phyloP scores from a whole-genome alignment of 2,113 vertebrate species.

The Ammodytes dubius region DNA sequence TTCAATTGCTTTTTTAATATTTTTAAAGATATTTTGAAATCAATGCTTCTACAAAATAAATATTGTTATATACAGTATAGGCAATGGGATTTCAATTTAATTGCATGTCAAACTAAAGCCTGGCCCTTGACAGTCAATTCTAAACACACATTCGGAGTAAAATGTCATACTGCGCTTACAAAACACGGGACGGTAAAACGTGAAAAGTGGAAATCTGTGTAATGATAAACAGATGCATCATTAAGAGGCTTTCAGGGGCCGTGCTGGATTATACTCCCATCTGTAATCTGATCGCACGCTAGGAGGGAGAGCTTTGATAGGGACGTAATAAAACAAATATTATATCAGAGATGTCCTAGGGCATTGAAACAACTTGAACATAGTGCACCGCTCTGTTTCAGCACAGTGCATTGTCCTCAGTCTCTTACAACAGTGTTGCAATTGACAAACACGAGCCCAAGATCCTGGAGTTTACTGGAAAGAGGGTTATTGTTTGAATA shows the following conservation, averaged over 20 bases:
- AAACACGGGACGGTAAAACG: neutral
- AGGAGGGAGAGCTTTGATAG: constrained; percentile 36
- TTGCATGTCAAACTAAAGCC: constrained; percentile 6
- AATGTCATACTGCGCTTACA: neutral
- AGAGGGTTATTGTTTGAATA: constrained; percentile 7
- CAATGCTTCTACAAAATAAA: constrained; percentile 2
- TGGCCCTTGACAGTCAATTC: neutral
- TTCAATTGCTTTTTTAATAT: neutral
- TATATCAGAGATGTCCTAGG: neutral
- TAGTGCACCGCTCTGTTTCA: neutral
- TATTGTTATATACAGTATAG: neutral
- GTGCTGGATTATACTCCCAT: constrained; percentile 22
- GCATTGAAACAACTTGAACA: neutral
- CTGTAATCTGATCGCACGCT: constrained; percentile 33
- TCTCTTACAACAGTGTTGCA: neutral
- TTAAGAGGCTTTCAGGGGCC: constrained; percentile 18
- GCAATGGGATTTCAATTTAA: neutral
- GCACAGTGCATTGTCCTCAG: neutral
- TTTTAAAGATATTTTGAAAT: neutral
- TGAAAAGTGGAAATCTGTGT: constrained; percentile 10
- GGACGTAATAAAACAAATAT: constrained; percentile 34
- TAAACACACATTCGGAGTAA: neutral
- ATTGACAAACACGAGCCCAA: neutral
- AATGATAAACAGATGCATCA: constrained; percentile 17
- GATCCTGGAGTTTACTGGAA: constrained; percentile 11